Percentiles rank a stretch among this genome's conserved stretches.
These are phyloP conservation scores for Mionectes olivaceus DNA, from an alignment of 2,797 vertebrate species.

Conservation along the genomic window DNA sequence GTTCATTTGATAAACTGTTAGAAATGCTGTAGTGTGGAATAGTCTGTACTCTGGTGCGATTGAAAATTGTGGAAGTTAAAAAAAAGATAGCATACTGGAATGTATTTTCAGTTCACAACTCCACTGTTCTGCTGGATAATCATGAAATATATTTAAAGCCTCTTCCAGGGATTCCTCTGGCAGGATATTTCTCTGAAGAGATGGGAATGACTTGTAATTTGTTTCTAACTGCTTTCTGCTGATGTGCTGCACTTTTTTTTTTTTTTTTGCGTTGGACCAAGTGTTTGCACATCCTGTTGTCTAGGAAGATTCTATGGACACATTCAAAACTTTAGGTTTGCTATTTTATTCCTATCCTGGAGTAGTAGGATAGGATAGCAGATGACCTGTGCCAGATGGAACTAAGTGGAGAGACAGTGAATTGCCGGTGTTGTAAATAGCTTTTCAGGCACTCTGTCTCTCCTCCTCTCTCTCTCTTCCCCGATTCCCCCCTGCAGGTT, in stretches of 20 bases:
- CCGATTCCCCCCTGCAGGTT: too few species aligned
- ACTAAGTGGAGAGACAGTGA: not conserved
- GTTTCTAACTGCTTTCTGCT: not conserved
- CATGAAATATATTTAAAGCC: not conserved
- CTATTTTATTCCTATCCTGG: not conserved
- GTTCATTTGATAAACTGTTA: conserved; percentile 35
- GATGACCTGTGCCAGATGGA: not conserved
- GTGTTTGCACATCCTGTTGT: not conserved
- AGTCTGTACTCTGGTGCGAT: not conserved
- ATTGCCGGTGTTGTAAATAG: not conserved
- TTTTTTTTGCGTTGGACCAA: not conserved
- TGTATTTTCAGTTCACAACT: not conserved
- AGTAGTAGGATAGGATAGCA: not conserved
- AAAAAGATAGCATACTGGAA: not conserved
- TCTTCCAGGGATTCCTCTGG: not conserved
- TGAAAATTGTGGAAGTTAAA: not conserved
- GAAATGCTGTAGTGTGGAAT: not conserved
- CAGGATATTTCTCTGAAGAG: not conserved
- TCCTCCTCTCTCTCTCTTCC: not conserved
- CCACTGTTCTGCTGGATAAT: not conserved
- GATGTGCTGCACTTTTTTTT: not conserved
- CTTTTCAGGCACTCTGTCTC: not conserved
- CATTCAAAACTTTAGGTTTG: not conserved
- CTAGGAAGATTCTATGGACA: not conserved
- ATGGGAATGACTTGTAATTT: not conserved